Evolutionary conservation across 2,888 invertebrate genomes (phyloP), one percentile per base, ranked within the genome.

Genomic region (Palloptera scutellata): DNA sequence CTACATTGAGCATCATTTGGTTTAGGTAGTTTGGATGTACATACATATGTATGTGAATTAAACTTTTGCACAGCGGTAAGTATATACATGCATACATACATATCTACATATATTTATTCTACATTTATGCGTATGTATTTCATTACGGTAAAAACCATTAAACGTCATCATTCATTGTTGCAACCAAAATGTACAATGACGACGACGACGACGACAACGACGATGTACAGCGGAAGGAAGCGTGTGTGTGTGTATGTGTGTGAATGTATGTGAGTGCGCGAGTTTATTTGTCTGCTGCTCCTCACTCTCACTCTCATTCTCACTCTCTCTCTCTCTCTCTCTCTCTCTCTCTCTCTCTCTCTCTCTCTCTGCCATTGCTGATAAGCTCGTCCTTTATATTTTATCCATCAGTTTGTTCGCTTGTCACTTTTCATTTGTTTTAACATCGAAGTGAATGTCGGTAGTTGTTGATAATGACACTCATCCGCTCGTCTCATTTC

Each of bases 391-490:
- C 58, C 19, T 13, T 13, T 19, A 57, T 45, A 40, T 41, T 17
- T 59, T 51, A 60, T 54, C 67, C 69, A 59, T 71, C 71, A 68
- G 64, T 68, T 70, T 66, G 69, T 68, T 61, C 66, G 71, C 67
- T 65, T 67, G 76, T 75, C 78, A 74, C 73, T 75, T 77, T 76
- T 73, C 74, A 77, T 78, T 77, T 75, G 73, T 71, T 66, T 71
- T 61, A 67, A 70, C 71, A 71, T 61, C 67, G 43, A 68, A 71
- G 55, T 45, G 48, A 64, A 58, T 48, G 51, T 45, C 42, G 60
- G 19, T 10, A 60, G 60, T 54, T 65, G 54, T 65, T 65, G 65
- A 60, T 65, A 65, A 59, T 65, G 53, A 65, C 53, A 60, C 65
- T 65, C 65, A 53, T 65, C 43, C 30, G 53, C 52, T 45, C 9